A percentile compares a stretch with the other conserved stretches of the same genome.
These are phyloP conservation scores for Lottia scabra DNA, from an alignment of 2,888 invertebrate genomes.

Conservation along the genomic window DNA sequence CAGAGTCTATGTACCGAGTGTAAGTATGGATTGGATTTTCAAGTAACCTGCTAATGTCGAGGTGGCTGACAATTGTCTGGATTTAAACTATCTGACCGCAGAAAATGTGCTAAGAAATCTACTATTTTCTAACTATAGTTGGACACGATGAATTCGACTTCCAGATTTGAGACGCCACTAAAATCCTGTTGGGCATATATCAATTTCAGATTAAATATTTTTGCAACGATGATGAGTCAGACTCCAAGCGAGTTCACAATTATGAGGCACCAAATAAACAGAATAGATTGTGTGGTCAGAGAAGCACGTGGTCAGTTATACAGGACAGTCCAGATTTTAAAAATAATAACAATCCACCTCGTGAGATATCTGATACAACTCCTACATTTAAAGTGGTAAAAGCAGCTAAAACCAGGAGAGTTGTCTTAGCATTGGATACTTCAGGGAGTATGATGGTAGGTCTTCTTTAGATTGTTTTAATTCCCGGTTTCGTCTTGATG, in stretches of 20 bases:
- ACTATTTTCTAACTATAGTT: no score
- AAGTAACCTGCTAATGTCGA: no score
- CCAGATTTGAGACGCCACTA: no score
- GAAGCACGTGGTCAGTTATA: slow-evolving; percentile 75
- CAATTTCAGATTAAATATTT: slow-evolving; percentile 72
- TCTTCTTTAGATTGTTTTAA: neutral
- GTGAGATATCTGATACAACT: slow-evolving; percentile 20
- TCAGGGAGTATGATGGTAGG: slow-evolving; percentile 34
- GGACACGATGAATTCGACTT: no score
- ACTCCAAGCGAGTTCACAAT: slow-evolving; percentile 70
- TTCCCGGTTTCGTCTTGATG: no score
- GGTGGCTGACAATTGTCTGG: no score
- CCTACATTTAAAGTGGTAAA: slow-evolving; percentile 46
- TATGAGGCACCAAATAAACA: slow-evolving; percentile 77
- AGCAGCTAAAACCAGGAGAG: slow-evolving; percentile 27
- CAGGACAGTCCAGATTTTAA: slow-evolving; percentile 58
- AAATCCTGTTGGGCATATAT: neutral
- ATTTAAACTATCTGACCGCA: no score
- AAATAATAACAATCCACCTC: slow-evolving; percentile 21
- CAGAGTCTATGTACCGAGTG: neutral
- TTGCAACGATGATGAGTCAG: slow-evolving; percentile 72
- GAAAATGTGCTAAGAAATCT: no score
- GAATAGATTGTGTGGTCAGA: slow-evolving; percentile 75
- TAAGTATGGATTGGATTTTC: neutral
- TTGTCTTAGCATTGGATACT: slow-evolving; percentile 42